A percentile compares a stretch with the other conserved stretches of the same genome.
Conservation (phyloP, 37 sponge, comb jelly and placozoan species). For the Corticium candelabrum region DNA sequence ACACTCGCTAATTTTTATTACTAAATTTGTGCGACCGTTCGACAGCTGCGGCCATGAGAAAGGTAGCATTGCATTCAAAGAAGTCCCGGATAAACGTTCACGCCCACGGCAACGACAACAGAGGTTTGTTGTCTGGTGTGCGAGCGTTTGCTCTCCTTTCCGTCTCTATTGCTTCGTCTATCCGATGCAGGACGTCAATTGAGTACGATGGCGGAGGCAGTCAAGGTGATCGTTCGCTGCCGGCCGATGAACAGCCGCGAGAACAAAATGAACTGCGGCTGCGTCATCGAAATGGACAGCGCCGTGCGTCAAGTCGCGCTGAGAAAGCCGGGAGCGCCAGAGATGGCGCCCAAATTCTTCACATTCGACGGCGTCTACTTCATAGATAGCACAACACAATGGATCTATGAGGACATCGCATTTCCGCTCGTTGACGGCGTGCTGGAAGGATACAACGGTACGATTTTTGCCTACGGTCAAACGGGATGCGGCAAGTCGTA, state of each 20-base stretch:
- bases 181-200: no score
- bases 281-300: conserved; percentile 59
- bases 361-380: conserved; percentile 90
- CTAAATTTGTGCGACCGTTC: no score
- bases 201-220: conserved; percentile 74
- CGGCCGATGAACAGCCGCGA: conserved; percentile 90
- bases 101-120: no score
- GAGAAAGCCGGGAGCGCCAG: conserved; percentile 39
- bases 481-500: conserved; percentile 96
- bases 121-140: no score
- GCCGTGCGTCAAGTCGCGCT: conserved; percentile 61
- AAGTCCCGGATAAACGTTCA: no score
- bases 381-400: conserved; percentile 58
- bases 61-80: no score
- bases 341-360: conserved; percentile 56
- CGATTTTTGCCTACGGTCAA: conserved; percentile 98
- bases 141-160: no score
- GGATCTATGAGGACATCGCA: conserved; percentile 86
- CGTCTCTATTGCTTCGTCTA: no score
- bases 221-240: conserved; percentile 91
- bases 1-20: no score
- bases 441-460: conserved; percentile 84
- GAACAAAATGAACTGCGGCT: conserved; percentile 54
- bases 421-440: conserved; percentile 88
- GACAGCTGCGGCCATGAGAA: no score